Evolutionary conservation across 2,113 vertebrate species (phyloP), one percentile per base, ranked within the genome.

Genomic region (Hylia prasina): DNA sequence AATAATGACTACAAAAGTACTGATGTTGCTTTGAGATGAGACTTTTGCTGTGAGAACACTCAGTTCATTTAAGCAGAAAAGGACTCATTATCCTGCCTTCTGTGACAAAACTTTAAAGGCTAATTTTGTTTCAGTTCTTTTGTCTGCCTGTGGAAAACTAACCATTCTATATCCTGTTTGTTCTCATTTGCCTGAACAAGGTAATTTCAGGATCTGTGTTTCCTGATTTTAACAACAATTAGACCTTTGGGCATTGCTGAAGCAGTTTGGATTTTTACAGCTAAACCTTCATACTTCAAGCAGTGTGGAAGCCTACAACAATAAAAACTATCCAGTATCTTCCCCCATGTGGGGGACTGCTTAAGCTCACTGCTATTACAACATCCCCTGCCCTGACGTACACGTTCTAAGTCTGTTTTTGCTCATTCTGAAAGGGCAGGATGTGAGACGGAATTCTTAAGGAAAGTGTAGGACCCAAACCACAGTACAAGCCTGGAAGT

Each of bases 1-100:
- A 95, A 95, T 94, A 94, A 87, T 91, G 87, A 90, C 90, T 71
- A 84, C 0, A 22, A 92, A 85, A 94, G 76, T 54, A 93, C 63
- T 58, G 82, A 69, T 87, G 76, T 75, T 56, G 54, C 90, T 93
- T 84, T 88, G 94, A 96, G 93, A 93, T 68, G 91, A 95, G 96
- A 96, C 75, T 95, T 97, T 75, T 92, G 63, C 94, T 88, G 96
- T 77, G 92, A 91, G 92, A 91, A 94, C 89, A 90, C 69, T 94
- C 89, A 89, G 94, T 97, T 96, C 92, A 93, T 96, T 97, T 94
- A 87, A 93, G 89, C 92, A 95, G 94, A 96, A 97, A 95, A 96
- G 89, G 90, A 92, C 82, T 96, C 94, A 89, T 97, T 97, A 96
- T 89, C 35, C 71, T 73, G 39, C 76, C 15, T 58, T 82, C 93